Conservation (phyloP, 2,797 vertebrate species). For the Phrynocephalus guinanensis region DNA sequence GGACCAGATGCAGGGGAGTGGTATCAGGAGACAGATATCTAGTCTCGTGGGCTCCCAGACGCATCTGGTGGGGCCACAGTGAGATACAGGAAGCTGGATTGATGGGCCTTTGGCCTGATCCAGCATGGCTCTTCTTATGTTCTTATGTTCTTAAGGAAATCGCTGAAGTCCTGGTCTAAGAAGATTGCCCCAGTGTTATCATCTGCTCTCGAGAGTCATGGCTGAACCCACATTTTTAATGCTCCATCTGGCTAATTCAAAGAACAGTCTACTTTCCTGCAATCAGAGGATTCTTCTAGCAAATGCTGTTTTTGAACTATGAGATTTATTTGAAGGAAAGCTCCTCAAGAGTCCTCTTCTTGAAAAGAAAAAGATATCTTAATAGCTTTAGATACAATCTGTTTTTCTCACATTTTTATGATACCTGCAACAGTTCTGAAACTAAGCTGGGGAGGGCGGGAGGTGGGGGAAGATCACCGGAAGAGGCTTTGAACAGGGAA, state of each 20-base stretch:
- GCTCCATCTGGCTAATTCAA: not conserved
- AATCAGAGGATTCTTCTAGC: not conserved
- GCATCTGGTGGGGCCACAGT: no score
- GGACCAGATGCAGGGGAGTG: no score
- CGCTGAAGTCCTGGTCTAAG: not conserved
- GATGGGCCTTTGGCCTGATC: no score
- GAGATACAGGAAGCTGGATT: no score
- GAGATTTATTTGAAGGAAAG: not conserved
- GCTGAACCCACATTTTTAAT: not conserved
- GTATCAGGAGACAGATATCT: no score
- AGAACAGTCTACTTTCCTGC: not conserved
- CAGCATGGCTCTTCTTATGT: no score
- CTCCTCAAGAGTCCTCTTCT: not conserved
- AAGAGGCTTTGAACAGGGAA: conserved; percentile 58
- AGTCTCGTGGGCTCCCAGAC: no score
- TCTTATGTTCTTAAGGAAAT: no score
- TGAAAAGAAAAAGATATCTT: conserved; percentile 32
- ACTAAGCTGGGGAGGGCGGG: not conserved
- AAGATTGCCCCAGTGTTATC: not conserved
- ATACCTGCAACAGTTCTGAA: conserved; percentile 42
- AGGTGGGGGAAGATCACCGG: conserved; percentile 8
- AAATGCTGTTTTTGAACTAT: not conserved
- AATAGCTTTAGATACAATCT: conserved; percentile 36
- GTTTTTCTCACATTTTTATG: conserved; percentile 42
- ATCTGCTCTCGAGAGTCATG: not conserved